These are phyloP conservation scores for Tokudaia muenninki DNA, from an alignment of 2,797 vertebrate genomes.

Conservation along the genomic window DNA sequence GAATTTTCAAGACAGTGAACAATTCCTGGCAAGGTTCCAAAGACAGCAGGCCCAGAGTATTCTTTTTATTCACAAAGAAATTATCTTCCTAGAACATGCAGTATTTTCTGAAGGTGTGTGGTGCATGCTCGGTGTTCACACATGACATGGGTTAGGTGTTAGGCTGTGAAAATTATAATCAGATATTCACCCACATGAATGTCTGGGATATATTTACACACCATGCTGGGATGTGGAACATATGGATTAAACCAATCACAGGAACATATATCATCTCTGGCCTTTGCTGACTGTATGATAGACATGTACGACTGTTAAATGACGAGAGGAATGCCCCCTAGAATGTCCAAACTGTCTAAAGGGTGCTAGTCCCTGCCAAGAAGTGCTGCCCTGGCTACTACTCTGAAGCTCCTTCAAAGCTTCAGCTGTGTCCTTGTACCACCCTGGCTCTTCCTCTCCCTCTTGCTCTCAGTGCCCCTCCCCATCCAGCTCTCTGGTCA, in stretches of 20 bases:
- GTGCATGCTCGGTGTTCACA: background rate
- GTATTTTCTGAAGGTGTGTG: constrained; percentile 53
- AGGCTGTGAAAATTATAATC: background rate
- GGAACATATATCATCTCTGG: background rate
- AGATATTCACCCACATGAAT: constrained; percentile 14
- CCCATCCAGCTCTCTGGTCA: background rate
- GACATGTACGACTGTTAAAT: background rate
- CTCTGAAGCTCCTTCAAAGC: background rate
- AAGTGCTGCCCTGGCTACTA: background rate
- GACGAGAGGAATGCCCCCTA: background rate
- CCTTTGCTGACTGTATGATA: background rate
- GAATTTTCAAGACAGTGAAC: constrained; percentile 8
- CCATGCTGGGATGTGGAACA: background rate
- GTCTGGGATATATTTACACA: background rate
- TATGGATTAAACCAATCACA: background rate
- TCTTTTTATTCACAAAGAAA: constrained; percentile 20
- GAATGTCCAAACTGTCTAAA: background rate
- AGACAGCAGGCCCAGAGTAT: background rate
- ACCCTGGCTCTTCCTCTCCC: background rate
- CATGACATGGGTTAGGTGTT: background rate
- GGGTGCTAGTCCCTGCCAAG: background rate
- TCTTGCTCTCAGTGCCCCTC: background rate
- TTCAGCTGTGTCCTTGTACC: accelerated
- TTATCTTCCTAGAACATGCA: constrained; percentile 32
- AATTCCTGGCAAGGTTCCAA: constrained; percentile 46